Base-by-base conservation (phyloP, 2,888 invertebrate genomes). In the Gymnoscelis rufifasciata region DNA sequence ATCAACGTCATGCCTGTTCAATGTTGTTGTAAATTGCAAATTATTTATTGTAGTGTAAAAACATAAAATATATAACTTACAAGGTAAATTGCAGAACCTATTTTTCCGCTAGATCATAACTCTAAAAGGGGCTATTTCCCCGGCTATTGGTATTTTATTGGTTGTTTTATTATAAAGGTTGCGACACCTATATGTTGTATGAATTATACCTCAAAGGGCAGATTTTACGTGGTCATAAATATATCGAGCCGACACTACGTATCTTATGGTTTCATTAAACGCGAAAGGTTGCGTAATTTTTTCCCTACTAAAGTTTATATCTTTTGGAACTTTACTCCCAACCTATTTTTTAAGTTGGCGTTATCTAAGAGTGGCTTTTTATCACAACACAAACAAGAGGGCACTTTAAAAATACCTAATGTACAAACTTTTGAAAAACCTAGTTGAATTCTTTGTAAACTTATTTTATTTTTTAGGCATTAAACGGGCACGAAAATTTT, bases 211-310 rank as follows among this genome's bases (percentile, higher is more conserved):
- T 27, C 40, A 41, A 46, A 47, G 49, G 10, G 5, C 44, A 38
- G 15, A 11, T 51, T 64, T 70, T 54, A 67, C 60, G 57, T 50
- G 45, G 29, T 47, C 56, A 59, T 68, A 64, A 67, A 66, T 52
- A 48, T 56, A 47, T 55, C 54, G 51, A 43, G 56, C 57, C 52
- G 55, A 59, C 51, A 49, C 54, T 46, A 60, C 57, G 58, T 62
- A 33, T 60, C 57, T 70, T 63, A 66, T 57, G 43, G 56, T 52
- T 47, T 51, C 59, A 58, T 64, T 66, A 62, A 60, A 60, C 51
- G 44, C 38, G 52, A 35, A 44, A 41, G 57, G 57, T 49, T 52
- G 54, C 47, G 42, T 52, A 49, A 56, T 53, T 54, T 54, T n/a
- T 46, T 35, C 47, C 37, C 35, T 23, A 42, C 38, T 50, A 45